Evolutionary conservation across 1,140 invertebrate species (phyloP), one percentile per base, ranked within the genome.

Genomic region (Penaeus indicus): DNA sequence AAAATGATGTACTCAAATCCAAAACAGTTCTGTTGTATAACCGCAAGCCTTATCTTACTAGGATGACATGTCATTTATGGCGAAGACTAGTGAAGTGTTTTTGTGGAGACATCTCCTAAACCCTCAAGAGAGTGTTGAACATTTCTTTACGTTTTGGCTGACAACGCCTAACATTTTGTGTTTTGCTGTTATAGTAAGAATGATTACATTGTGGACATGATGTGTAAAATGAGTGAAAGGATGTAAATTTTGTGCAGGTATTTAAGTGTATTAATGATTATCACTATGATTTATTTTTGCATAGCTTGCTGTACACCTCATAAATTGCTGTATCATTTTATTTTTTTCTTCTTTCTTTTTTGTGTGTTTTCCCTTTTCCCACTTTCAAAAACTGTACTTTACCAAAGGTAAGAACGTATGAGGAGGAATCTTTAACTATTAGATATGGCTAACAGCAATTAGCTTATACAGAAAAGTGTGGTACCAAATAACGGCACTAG

Each of bases 1-100:
- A 99, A 94, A 98, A 99, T 92, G 98, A 99, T 92, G 95, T 98
- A 90, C 94, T 99, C 84, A 99, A 97, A 94, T 97, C 97, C 92
- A 97, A 97, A 95, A 97, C 96, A 94, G 96, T 99, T 87, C 99
- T 92, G 98, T 98, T 92, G 96, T 97, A n/a, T n/a, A n/a, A 93
- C 95, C 96, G 93, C 97, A 97, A 93, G 95, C 96, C 91, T 94
- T 97, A 93, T 95, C 94, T 92, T 95, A 94, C 92, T 91, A 91
- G 83, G 72, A 27, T 89, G 61, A 84, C n/a, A 83, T 62, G 79
- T 63, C 77, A 47, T 10, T 64, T 60, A 60, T 60, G 85, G 38
- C 61, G 62, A 54, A 84, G 54, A 84, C 82, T 86, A n/a, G 72
- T 62, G 75, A 67, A 86, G 60, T 75, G 64, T n/a, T 69, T 84